These are phyloP conservation scores for Sisor rabdophorus DNA, from an alignment of 2,113 vertebrate species.

Conservation along the genomic window DNA sequence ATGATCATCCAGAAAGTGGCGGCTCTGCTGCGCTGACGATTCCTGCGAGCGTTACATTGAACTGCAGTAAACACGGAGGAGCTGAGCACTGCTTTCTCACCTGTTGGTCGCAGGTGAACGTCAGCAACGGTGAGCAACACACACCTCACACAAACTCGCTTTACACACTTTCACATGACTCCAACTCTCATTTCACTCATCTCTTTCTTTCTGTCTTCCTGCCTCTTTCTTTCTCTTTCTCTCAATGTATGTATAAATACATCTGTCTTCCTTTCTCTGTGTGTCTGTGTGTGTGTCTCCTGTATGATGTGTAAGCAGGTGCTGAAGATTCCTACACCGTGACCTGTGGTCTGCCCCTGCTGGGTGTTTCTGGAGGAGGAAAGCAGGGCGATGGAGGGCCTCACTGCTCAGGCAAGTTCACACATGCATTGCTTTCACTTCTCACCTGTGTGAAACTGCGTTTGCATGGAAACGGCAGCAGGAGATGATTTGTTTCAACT, in stretches of 20 bases:
- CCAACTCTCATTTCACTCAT: constrained; percentile 49
- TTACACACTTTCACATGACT: neutral
- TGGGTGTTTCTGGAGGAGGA: constrained; percentile 62
- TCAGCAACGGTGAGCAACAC: constrained; percentile 83
- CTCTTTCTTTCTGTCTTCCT: constrained; percentile 13
- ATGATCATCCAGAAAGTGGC: constrained; percentile 82
- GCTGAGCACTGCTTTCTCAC: constrained; percentile 86
- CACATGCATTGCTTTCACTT: constrained; percentile 4
- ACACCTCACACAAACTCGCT: too few relatives aligned
- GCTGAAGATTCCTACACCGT: constrained; percentile 78
- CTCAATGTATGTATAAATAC: neutral
- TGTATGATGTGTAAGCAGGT: constrained; percentile 63
- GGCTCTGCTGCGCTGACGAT: constrained; percentile 64
- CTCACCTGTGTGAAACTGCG: neutral
- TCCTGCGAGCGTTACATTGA: constrained; percentile 76
- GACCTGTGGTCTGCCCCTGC: constrained; percentile 75
- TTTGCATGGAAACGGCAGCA: neutral
- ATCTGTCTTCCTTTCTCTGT: constrained; percentile 1
- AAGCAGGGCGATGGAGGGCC: constrained; percentile 67
- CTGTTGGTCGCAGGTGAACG: constrained; percentile 83
- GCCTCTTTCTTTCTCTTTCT: constrained; percentile 53
- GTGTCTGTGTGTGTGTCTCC: neutral
- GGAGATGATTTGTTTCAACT: neutral
- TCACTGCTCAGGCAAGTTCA: constrained; percentile 68
- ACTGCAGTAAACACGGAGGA: constrained; percentile 83